phyloP scores from a whole-genome alignment of 1,140 invertebrate genomes.

The Acromyrmex echinatior region DNA sequence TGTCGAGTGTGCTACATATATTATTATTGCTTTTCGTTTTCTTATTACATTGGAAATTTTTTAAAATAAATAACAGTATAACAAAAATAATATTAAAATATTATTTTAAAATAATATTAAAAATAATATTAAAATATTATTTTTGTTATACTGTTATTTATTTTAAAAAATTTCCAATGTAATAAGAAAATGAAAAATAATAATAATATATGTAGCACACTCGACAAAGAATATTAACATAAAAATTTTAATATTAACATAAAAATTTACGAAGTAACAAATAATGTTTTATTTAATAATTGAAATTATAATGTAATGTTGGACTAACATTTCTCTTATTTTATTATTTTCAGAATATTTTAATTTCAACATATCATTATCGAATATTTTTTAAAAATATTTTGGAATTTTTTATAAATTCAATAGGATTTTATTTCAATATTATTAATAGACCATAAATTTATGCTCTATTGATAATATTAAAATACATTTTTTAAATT shows the following conservation, averaged over 20 bases:
- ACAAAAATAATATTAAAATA: background rate
- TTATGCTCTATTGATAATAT: slow-evolving; percentile 4
- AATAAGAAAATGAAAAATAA: no score
- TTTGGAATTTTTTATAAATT: background rate
- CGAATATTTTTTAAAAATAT: slow-evolving; percentile 12
- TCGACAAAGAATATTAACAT: no score
- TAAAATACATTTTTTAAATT: background rate
- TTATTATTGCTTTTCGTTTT: background rate
- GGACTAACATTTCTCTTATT: background rate
- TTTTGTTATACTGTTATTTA: no score
- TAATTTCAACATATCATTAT: background rate
- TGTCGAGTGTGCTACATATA: background rate
- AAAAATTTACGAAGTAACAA: background rate
- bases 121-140: no score
- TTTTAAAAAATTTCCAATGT: no score
- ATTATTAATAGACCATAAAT: background rate
- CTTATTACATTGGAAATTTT: background rate
- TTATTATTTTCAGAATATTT: background rate
- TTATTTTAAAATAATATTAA: no score
- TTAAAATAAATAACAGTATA: background rate
- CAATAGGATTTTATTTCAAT: background rate
- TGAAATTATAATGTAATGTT: background rate
- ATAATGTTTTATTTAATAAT: background rate
- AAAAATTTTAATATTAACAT: background rate
- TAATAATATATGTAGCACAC: no score